Percentiles rank a stretch among this genome's conserved stretches.
phyloP scores from a whole-genome alignment of 1,140 invertebrate species.

The Gryon sp. region DNA sequence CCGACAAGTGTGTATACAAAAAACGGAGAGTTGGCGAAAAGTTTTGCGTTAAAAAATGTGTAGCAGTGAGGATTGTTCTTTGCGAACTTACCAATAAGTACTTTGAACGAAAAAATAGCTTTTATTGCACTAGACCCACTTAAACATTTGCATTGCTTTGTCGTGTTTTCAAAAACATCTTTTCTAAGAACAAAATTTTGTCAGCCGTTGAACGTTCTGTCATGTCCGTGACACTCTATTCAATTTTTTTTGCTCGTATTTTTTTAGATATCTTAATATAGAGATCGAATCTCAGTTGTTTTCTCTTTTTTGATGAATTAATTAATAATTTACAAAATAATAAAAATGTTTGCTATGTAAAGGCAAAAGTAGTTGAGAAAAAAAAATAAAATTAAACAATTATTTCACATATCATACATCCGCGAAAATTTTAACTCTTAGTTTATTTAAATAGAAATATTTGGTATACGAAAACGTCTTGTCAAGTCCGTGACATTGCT shows the following conservation, averaged over 20 bases:
- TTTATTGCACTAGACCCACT: slow-evolving; percentile 66
- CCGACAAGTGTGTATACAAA: no score
- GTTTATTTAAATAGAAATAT: slow-evolving; percentile 4
- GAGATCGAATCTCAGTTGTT: no score
- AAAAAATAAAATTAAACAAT: no score
- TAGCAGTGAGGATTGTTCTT: slow-evolving; percentile 30
- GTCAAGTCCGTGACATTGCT: slow-evolving; percentile 30
- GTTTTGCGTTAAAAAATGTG: slow-evolving; percentile 16
- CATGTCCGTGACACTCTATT: slow-evolving; percentile 21
- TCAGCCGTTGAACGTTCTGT: neutral
- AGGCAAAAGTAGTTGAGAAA: no score
- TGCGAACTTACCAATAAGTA: slow-evolving; percentile 20
- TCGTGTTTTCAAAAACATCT: slow-evolving; percentile 6
- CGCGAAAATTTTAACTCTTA: slow-evolving; percentile 5
- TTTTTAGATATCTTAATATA: no score
- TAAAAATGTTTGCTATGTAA: no score
- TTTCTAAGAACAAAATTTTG: slow-evolving; percentile 3
- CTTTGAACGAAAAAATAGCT: slow-evolving; percentile 36
- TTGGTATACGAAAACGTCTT: slow-evolving; percentile 27
- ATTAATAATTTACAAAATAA: no score
- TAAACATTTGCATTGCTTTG: slow-evolving; percentile 13
- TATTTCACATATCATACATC: neutral
- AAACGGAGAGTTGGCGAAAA: slow-evolving; percentile 4
- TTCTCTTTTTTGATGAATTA: no score
- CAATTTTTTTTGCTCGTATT: no score